phyloP scores from a whole-genome alignment of 1,140 invertebrate species.

The Lordiphosa clarofinis region DNA sequence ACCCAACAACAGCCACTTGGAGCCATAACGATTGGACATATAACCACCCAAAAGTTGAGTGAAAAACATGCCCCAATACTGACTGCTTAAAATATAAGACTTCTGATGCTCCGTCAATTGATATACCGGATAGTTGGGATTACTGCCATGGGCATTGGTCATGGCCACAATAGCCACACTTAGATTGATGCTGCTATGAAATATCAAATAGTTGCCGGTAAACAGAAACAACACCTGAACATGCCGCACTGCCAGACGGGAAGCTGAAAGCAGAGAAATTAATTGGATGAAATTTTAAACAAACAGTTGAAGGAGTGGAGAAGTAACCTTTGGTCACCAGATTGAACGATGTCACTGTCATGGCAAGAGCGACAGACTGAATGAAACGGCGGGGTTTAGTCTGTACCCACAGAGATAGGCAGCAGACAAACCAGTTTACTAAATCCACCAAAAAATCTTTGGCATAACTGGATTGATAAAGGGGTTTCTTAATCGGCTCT shows the following conservation, averaged over 20 bases:
- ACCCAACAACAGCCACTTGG: slow-evolving; percentile 83
- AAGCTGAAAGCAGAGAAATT: slow-evolving; percentile 4
- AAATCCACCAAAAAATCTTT: too few species aligned
- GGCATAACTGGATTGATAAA: too few species aligned
- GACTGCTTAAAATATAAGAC: slow-evolving; percentile 83
- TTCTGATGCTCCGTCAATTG: slow-evolving; percentile 80
- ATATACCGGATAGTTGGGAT: slow-evolving; percentile 66
- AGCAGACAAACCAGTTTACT: too few species aligned
- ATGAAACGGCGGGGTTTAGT: too few species aligned
- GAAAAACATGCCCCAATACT: slow-evolving; percentile 83
- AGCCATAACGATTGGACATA: slow-evolving; percentile 84
- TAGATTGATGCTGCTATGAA: slow-evolving; percentile 79
- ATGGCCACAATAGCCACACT: slow-evolving; percentile 72
- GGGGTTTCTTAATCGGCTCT: too few species aligned
- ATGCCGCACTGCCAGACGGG: slow-evolving; percentile 79
- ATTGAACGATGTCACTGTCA: too few species aligned
- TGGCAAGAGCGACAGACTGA: too few species aligned
- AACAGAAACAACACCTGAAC: slow-evolving; percentile 84
- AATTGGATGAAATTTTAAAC: too few species aligned
- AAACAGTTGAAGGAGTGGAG: too few species aligned
- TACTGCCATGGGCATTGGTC: slow-evolving; percentile 64
- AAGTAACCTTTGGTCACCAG: too few species aligned
- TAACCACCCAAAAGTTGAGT: slow-evolving; percentile 85
- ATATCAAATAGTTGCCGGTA: slow-evolving; percentile 82
- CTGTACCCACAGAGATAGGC: too few species aligned